Evolutionary conservation across 2,113 vertebrate species (phyloP).

Genomic region (Cairina moschata): DNA sequence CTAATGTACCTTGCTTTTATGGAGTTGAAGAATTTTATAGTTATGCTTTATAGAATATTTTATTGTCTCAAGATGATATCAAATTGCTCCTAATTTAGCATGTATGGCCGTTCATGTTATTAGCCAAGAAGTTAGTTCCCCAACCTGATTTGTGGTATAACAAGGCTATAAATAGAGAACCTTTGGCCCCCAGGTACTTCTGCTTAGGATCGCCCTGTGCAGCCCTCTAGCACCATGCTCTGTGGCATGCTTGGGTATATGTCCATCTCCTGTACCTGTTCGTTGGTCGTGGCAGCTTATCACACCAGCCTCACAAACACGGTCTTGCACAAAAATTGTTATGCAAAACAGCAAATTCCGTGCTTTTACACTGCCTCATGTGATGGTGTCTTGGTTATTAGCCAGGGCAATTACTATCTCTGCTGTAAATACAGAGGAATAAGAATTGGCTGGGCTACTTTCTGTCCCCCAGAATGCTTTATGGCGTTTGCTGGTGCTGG

Average conservation of each 20-base stretch:
- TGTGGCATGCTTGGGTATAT: fast-evolving
- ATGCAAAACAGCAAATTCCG: neutral
- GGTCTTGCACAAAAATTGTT: neutral
- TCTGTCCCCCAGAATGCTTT: neutral
- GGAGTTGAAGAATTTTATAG: neutral
- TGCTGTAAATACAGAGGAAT: neutral
- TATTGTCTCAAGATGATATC: neutral
- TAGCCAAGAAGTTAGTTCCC: neutral
- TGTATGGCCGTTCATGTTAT: neutral
- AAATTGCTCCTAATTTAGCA: neutral
- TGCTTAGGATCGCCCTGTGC: fast-evolving
- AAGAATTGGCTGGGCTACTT: neutral
- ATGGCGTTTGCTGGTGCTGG: neutral
- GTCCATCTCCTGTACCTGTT: neutral
- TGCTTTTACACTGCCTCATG: neutral
- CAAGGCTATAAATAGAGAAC: neutral
- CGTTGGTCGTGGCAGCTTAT: fast-evolving
- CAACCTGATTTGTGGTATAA: neutral
- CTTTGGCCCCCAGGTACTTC: neutral
- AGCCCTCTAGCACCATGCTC: neutral
- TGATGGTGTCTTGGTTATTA: neutral
- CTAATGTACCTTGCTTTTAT: neutral
- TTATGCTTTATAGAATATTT: neutral
- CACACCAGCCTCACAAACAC: neutral
- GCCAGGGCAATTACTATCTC: neutral